A percentile compares a stretch with the other conserved stretches of the same genome.
These are phyloP conservation scores for Zaprionus taronus DNA, from an alignment of 1,140 invertebrate genomes.

Conservation along the genomic window DNA sequence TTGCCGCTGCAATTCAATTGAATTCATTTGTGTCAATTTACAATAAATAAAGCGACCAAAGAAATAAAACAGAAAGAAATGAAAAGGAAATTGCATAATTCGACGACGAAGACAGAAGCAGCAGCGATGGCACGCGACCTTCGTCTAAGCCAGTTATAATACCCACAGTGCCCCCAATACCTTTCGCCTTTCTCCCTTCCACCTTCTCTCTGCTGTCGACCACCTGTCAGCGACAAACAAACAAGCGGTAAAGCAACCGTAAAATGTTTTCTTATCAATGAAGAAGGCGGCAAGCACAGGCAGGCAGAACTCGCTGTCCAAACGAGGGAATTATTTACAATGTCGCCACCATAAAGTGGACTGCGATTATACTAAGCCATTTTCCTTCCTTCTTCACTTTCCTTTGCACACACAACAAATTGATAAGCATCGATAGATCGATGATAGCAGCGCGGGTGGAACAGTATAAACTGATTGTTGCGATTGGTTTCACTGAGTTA, in stretches of 20 bases:
- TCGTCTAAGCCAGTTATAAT: constrained; percentile 36
- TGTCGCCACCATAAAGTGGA: constrained; percentile 36
- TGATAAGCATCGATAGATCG: constrained; percentile 53
- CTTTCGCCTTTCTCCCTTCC: not conserved
- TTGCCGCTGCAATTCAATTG: constrained; percentile 72
- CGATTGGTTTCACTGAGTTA: not conserved
- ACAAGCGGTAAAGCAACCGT: constrained; percentile 31
- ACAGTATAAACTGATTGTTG: not conserved
- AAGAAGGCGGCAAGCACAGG: constrained; percentile 5
- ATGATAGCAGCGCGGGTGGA: not conserved
- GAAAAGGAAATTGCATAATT: constrained; percentile 75
- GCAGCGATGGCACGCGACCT: constrained; percentile 60
- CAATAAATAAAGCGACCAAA: constrained; percentile 65
- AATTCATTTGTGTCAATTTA: constrained; percentile 82
- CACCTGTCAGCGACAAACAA: constrained; percentile 32
- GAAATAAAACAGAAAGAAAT: constrained; percentile 33
- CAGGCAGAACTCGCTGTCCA: constrained; percentile 11
- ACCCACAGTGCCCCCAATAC: not conserved
- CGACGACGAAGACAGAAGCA: constrained; percentile 25
- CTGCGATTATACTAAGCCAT: constrained; percentile 33
- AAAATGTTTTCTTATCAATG: constrained; percentile 53
- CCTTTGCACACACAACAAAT: constrained; percentile 10
- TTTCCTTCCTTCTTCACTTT: constrained; percentile 38
- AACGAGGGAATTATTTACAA: constrained; percentile 42
- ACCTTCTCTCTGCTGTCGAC: not conserved